Conservation (phyloP, 1,140 invertebrate species). For the Trypoxylus dichotomus region DNA sequence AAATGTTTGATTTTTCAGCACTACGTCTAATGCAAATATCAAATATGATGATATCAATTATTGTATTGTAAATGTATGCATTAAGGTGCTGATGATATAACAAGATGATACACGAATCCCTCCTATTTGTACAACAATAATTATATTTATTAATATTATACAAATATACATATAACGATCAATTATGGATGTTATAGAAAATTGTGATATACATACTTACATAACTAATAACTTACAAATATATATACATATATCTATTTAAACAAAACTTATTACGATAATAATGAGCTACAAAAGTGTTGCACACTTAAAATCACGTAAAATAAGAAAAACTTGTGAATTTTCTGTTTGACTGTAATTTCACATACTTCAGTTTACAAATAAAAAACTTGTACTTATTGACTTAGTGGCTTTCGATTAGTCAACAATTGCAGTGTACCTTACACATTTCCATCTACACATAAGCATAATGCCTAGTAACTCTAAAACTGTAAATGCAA, state of each 20-base stretch:
- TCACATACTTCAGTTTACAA: too few relatives aligned
- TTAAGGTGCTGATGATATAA: conserved; percentile 3
- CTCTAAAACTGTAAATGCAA: too few relatives aligned
- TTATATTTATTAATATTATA: conserved; percentile 24
- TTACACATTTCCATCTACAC: too few relatives aligned
- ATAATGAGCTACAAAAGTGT: conserved; percentile 6
- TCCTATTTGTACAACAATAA: conserved; percentile 25
- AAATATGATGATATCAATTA: conserved; percentile 15
- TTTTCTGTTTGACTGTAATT: too few relatives aligned
- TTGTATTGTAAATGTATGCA: not conserved
- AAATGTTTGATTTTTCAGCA: not conserved
- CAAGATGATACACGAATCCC: conserved; percentile 1
- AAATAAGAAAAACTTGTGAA: too few relatives aligned
- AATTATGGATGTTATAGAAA: conserved; percentile 25
- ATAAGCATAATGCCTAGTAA: too few relatives aligned
- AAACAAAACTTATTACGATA: not conserved
- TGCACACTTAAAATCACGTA: not conserved
- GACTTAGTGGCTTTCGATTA: too few relatives aligned
- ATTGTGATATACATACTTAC: conserved; percentile 22
- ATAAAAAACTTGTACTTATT: too few relatives aligned
- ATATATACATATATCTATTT: not conserved
- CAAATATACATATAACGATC: conserved; percentile 23
- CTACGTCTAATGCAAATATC: not conserved
- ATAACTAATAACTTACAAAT: conserved; percentile 8
- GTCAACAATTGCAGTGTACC: too few relatives aligned